Conservation (phyloP, 2,797 vertebrate species). For the Falco novaeseelandiae region DNA sequence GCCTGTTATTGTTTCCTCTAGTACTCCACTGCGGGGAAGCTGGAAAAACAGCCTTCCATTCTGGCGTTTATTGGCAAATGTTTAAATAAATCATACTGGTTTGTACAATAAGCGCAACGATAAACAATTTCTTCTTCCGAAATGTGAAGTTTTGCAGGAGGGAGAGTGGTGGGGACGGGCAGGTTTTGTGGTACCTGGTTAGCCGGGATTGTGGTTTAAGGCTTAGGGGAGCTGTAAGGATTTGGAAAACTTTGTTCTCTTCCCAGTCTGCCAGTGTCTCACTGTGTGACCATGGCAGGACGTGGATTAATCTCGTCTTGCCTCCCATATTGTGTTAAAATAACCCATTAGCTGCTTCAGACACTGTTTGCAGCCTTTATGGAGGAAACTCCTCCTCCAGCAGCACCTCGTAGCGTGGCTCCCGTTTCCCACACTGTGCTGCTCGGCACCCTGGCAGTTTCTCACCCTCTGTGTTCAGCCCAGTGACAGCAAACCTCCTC, state of each 20-base stretch:
- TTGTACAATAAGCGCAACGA: background rate
- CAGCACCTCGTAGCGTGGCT: background rate
- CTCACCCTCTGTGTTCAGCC: background rate
- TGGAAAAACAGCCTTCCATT: conserved; percentile 40
- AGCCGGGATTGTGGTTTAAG: background rate
- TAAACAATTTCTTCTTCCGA: conserved; percentile 29
- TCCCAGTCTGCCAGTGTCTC: background rate
- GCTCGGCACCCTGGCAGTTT: rapidly evolving
- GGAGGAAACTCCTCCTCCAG: background rate
- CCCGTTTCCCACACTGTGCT: rapidly evolving
- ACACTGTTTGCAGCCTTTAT: background rate
- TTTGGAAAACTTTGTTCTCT: background rate
- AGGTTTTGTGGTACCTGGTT: background rate
- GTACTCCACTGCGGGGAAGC: conserved; percentile 49
- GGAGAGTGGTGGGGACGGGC: background rate
- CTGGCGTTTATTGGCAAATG: conserved; percentile 40
- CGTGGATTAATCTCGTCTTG: background rate
- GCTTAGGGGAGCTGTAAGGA: background rate
- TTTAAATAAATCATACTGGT: conserved; percentile 60
- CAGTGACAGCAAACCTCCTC: background rate
- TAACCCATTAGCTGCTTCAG: background rate
- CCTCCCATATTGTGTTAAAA: background rate
- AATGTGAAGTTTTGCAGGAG: background rate
- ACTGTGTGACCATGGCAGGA: rapidly evolving
- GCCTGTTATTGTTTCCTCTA: conserved; percentile 62